A percentile compares a stretch with the other conserved stretches of the same genome.
Conservation (phyloP, 2,888 invertebrate species). For the Melikaiella ostensackeni region DNA sequence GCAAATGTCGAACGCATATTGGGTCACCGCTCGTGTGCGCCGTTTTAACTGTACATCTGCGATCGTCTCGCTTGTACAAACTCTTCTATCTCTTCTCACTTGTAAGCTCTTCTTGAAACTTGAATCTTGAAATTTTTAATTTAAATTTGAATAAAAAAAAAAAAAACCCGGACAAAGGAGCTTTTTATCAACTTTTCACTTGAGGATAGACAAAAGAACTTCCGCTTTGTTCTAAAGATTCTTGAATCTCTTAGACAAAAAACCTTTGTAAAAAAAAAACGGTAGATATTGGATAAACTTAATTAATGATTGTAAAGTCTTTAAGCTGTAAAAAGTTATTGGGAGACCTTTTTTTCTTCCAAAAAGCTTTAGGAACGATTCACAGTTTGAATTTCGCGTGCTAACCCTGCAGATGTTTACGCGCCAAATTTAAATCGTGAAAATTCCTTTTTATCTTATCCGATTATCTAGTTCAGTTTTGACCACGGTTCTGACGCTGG, state of each 20-base stretch:
- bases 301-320: background rate
- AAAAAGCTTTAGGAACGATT: background rate
- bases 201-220: background rate
- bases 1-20: slow-evolving; percentile 43
- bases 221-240: background rate
- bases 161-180: background rate
- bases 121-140: background rate
- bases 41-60: slow-evolving; percentile 52
- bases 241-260: background rate
- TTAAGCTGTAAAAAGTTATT: background rate
- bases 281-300: background rate
- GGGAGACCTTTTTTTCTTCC: background rate
- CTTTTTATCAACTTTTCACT: background rate
- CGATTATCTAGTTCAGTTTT: background rate
- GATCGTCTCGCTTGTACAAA: slow-evolving; percentile 22
- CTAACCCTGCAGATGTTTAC: background rate
- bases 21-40: slow-evolving; percentile 44
- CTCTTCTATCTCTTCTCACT: slow-evolving; percentile 14
- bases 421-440: background rate
- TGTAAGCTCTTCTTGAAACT: background rate
- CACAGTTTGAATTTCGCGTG: background rate
- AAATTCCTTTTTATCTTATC: background rate
- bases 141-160: background rate
- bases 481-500: background rate
- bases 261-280: background rate